phyloP scores from a whole-genome alignment of 1,140 invertebrate species.

The Charaxes varanes region DNA sequence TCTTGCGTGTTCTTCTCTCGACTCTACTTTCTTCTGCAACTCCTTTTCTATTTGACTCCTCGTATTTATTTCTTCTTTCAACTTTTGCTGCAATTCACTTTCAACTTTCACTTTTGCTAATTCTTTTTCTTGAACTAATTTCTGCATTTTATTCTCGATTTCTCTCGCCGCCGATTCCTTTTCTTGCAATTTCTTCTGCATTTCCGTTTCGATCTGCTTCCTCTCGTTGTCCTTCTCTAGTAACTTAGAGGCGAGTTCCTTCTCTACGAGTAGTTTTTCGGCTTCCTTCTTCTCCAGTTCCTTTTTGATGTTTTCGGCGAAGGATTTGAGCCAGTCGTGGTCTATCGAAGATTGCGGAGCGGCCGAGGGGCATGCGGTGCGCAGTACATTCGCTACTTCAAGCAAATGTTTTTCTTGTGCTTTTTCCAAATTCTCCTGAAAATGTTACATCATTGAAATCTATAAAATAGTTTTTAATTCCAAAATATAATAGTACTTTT shows the following conservation, averaged over 20 bases:
- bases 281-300: slow-evolving; percentile 35
- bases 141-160: slow-evolving; percentile 21
- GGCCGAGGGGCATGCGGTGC: slow-evolving; percentile 77
- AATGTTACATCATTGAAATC: background rate
- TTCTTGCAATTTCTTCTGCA: slow-evolving; percentile 22
- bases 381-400: slow-evolving; percentile 74
- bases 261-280: slow-evolving; percentile 36
- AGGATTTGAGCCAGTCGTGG: slow-evolving; percentile 73
- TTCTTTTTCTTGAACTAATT: slow-evolving; percentile 22
- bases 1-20: background rate
- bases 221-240: slow-evolving; percentile 25
- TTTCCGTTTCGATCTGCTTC: slow-evolving; percentile 23
- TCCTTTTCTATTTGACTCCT: slow-evolving; percentile 17
- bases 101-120: slow-evolving; percentile 22
- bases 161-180: slow-evolving; percentile 31
- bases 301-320: slow-evolving; percentile 68
- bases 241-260: slow-evolving; percentile 30
- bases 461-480: background rate
- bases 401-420: slow-evolving; percentile 73
- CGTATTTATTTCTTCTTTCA: slow-evolving; percentile 12
- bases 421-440: slow-evolving; percentile 69
- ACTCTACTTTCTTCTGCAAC: slow-evolving; percentile 5
- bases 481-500: too few relatives aligned
- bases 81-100: slow-evolving; percentile 22
- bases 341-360: slow-evolving; percentile 60